Conservation (phyloP, 2,797 vertebrate species). For the Chelonia mydas region DNA sequence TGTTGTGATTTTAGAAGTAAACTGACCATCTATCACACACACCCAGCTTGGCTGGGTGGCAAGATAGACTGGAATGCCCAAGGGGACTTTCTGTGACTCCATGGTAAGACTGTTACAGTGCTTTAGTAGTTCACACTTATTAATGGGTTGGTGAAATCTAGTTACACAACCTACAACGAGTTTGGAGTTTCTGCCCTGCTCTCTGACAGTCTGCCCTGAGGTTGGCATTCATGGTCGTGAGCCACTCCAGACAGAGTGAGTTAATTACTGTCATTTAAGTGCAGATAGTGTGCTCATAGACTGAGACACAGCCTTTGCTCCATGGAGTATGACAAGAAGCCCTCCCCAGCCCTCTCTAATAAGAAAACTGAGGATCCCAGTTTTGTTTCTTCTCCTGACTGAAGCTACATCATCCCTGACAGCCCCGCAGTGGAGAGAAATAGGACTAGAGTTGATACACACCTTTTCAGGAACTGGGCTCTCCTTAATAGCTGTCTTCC, state of each 20-base stretch:
- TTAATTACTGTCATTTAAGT: background rate
- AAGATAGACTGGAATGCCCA: background rate
- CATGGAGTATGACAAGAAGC: background rate
- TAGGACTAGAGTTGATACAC: background rate
- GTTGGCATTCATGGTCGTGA: background rate
- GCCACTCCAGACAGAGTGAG: background rate
- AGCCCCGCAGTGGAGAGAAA: background rate
- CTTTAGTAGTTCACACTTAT: background rate
- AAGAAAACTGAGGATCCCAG: background rate
- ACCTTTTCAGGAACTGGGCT: background rate
- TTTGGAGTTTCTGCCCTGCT: background rate
- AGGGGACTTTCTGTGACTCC: background rate
- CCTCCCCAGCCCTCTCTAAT: background rate
- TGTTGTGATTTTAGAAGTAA: background rate
- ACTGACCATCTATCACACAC: background rate
- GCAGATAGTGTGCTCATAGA: background rate
- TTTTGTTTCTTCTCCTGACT: background rate
- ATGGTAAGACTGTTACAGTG: background rate
- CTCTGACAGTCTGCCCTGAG: background rate
- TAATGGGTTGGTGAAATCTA: background rate
- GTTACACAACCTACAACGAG: background rate
- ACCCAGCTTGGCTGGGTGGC: background rate
- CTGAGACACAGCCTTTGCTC: background rate
- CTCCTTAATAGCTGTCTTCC: background rate
- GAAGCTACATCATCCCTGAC: background rate